These are phyloP conservation scores for Steinernema feltiae DNA, from an alignment of 1,140 invertebrate genomes.

Conservation along the genomic window DNA sequence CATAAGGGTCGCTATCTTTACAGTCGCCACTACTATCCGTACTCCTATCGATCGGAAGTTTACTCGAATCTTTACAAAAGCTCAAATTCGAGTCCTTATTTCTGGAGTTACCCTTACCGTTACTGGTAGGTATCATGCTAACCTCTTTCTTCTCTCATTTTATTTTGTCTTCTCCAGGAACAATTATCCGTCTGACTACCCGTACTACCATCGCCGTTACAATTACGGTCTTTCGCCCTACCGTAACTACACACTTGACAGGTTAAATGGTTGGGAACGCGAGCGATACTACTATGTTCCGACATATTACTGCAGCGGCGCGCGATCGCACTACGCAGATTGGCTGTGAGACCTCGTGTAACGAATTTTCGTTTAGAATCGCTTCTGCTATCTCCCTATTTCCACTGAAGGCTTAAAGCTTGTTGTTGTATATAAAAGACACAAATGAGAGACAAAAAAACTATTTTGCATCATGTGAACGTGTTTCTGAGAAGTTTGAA, in stretches of 20 bases:
- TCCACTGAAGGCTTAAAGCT: background rate
- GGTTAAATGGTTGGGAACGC: background rate
- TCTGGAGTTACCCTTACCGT: constrained; percentile 4
- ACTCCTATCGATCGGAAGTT: background rate
- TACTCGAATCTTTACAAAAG: constrained; percentile 2
- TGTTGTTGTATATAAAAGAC: constrained; percentile 9
- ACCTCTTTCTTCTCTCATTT: too few species aligned
- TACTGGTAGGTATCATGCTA: too few species aligned
- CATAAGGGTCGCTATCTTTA: background rate
- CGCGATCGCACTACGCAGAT: constrained; percentile 2
- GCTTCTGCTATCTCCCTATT: background rate
- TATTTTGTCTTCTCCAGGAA: background rate
- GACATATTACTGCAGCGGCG: background rate
- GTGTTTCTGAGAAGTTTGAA: background rate
- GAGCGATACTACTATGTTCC: background rate
- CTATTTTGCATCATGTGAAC: background rate
- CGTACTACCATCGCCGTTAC: constrained; percentile 2
- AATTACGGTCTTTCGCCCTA: constrained; percentile 9
- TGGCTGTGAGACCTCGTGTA: background rate
- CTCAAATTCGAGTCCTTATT: background rate
- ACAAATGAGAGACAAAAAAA: background rate
- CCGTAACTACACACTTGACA: background rate
- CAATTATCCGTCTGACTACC: background rate
- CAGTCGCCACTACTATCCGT: constrained; percentile 4
- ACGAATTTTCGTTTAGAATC: background rate